These are phyloP conservation scores for Athripsodes cinereus DNA, from an alignment of 2,888 invertebrate genomes.

Conservation along the genomic window DNA sequence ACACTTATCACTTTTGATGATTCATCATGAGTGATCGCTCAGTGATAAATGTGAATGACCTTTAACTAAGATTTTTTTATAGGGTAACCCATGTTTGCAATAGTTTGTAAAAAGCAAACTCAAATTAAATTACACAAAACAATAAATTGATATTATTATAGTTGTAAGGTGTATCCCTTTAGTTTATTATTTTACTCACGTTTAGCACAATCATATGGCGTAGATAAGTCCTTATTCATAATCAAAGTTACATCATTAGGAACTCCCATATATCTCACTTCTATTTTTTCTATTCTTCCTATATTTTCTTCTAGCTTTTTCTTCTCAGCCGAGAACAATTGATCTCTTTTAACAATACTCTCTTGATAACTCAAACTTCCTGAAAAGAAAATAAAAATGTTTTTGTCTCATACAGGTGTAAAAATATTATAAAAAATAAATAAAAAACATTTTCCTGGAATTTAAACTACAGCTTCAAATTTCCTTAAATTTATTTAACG, in stretches of 20 bases:
- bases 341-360: constrained; percentile 53
- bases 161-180: too few species aligned
- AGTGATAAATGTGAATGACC: too few species aligned
- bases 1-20: too few species aligned
- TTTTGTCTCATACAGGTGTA: neutral
- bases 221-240: constrained; percentile 90
- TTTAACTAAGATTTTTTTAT: too few species aligned
- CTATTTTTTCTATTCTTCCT: constrained; percentile 87
- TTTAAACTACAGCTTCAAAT: neutral
- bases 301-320: constrained; percentile 55
- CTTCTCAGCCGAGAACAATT: constrained; percentile 72
- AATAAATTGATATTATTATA: too few species aligned
- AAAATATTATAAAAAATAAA: neutral
- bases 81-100: too few species aligned
- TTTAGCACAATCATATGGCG: constrained; percentile 87
- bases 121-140: too few species aligned
- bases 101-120: too few species aligned
- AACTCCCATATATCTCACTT: constrained; percentile 70
- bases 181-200: too few species aligned
- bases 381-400: constrained; percentile 28
- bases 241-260: constrained; percentile 68
- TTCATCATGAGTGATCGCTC: too few species aligned
- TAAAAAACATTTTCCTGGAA: neutral
- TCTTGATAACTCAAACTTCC: constrained; percentile 48
- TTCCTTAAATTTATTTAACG: neutral